A percentile compares a stretch with the other conserved stretches of the same genome.
These are phyloP conservation scores for Trissolcus japonicus DNA, from an alignment of 2,888 invertebrate genomes.

Conservation along the genomic window DNA sequence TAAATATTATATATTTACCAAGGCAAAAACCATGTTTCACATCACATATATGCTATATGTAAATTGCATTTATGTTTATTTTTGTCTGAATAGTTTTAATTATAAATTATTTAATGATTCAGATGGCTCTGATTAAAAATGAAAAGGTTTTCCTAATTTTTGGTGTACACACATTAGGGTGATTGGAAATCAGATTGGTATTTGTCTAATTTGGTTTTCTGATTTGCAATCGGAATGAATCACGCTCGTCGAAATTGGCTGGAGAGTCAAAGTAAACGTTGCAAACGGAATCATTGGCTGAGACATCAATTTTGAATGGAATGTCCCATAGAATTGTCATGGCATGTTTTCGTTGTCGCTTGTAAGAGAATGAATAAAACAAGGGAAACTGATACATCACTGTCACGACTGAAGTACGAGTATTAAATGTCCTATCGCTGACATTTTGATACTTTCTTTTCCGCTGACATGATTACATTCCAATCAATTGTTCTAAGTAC, in stretches of 20 bases:
- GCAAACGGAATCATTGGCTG: constrained; percentile 47
- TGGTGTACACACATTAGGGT: background rate
- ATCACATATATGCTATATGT: no score
- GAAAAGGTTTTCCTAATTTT: no score
- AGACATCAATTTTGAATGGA: constrained; percentile 56
- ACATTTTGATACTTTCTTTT: constrained; percentile 11
- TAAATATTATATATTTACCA: no score
- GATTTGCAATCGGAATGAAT: constrained; percentile 44
- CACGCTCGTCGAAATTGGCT: constrained; percentile 46
- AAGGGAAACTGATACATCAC: constrained; percentile 41
- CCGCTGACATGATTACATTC: background rate
- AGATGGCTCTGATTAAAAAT: no score
- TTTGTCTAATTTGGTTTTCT: constrained; percentile 36
- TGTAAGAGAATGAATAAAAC: constrained; percentile 20
- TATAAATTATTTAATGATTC: no score
- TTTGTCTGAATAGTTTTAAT: no score
- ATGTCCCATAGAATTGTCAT: constrained; percentile 39
- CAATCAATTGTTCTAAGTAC: background rate
- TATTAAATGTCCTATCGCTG: constrained; percentile 8
- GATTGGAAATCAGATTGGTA: constrained; percentile 10
- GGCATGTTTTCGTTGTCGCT: constrained; percentile 30
- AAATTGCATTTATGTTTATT: no score
- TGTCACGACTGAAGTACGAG: constrained; percentile 15
- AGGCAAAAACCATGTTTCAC: no score
- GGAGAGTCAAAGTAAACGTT: constrained; percentile 51